phyloP scores from a whole-genome alignment of 2,113 vertebrate genomes.

The Myiagra hebetior region DNA sequence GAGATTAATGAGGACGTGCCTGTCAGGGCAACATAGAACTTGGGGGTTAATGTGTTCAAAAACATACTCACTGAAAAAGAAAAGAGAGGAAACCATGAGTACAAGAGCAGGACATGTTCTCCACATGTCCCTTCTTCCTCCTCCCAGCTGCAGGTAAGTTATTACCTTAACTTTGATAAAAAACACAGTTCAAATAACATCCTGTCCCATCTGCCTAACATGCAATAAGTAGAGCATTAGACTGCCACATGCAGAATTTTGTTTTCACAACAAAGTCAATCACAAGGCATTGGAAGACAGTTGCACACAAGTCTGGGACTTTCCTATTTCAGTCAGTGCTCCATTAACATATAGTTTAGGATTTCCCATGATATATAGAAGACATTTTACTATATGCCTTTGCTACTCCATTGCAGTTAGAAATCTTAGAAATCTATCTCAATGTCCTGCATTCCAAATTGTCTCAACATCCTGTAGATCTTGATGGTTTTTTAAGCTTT shows the following conservation, averaged over 20 bases:
- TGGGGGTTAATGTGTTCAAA: constrained; percentile 97
- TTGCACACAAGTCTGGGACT: not conserved
- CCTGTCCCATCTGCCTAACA: not conserved
- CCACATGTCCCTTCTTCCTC: not conserved
- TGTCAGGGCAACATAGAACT: constrained; percentile 98
- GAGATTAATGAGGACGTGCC: constrained; percentile 98
- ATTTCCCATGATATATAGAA: not conserved
- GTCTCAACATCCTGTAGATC: not conserved
- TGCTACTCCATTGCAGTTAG: not conserved
- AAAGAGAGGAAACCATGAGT: constrained; percentile 56
- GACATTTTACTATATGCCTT: not conserved
- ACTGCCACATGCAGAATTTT: not conserved
- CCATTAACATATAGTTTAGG: not conserved
- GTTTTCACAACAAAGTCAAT: not conserved
- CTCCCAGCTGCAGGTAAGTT: not conserved
- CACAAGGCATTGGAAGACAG: not conserved
- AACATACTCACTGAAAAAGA: constrained; percentile 94
- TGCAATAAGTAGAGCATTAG: not conserved
- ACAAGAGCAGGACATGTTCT: constrained; percentile 42
- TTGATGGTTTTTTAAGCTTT: not conserved
- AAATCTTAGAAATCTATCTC: not conserved
- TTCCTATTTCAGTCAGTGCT: not conserved
- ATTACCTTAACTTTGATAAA: not conserved
- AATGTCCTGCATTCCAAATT: not conserved
- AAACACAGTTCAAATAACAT: not conserved